Conservation (phyloP, 2,113 vertebrate species). For the Catharus minimus region DNA sequence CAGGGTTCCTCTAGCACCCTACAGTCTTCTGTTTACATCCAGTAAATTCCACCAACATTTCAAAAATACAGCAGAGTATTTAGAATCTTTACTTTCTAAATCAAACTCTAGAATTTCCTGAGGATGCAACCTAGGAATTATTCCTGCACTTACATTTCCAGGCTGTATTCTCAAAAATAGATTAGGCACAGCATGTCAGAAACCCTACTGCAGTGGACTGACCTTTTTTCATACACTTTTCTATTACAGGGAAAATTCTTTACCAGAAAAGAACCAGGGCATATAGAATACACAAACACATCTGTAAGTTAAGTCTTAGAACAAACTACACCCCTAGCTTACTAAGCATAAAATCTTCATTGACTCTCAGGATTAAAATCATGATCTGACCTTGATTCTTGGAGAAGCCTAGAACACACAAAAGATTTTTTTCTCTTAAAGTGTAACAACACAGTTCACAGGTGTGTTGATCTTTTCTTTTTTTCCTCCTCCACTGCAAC, state of each 20-base stretch:
- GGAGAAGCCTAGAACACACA: background rate
- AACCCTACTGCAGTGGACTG: background rate
- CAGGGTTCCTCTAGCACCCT: background rate
- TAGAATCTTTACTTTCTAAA: background rate
- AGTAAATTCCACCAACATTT: background rate
- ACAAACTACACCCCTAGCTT: background rate
- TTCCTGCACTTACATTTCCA: background rate
- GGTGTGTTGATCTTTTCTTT: background rate
- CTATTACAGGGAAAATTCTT: background rate
- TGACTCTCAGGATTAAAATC: background rate
- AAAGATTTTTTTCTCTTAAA: background rate
- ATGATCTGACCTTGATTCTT: background rate
- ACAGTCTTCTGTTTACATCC: background rate
- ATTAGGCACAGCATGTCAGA: background rate
- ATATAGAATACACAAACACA: background rate
- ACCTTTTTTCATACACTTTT: background rate
- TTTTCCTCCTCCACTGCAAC: rapidly evolving
- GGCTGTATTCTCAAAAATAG: background rate
- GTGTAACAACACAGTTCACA: background rate
- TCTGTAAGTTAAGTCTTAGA: background rate
- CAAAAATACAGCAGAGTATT: background rate
- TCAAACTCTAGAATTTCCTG: background rate
- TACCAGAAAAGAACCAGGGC: background rate
- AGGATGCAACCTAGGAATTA: background rate
- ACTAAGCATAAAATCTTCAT: background rate